Percentiles rank a stretch among this genome's conserved stretches.
These are phyloP conservation scores for Euclidia mi DNA, from an alignment of 2,888 invertebrate genomes.

Conservation along the genomic window DNA sequence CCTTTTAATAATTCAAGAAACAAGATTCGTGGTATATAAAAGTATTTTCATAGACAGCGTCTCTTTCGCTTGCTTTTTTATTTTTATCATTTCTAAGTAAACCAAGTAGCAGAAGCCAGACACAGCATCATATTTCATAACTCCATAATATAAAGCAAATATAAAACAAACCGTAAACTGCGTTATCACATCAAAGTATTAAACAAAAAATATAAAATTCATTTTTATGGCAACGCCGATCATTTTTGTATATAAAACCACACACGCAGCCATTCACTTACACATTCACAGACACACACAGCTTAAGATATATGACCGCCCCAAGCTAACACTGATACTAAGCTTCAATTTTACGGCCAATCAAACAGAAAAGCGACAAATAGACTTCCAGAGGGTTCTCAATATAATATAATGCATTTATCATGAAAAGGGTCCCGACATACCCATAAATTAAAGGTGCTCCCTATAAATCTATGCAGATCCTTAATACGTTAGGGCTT, in stretches of 20 bases:
- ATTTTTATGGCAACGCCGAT: conserved; percentile 3
- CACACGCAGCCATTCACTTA: background rate
- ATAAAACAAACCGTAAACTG: conserved; percentile 2
- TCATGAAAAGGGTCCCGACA: conserved; percentile 47
- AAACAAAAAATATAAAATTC: conserved; percentile 2
- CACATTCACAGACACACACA: background rate
- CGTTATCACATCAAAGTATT: conserved; percentile 1
- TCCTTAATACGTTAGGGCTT: conserved; percentile 51
- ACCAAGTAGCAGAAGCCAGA: background rate
- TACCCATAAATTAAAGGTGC: conserved; percentile 52
- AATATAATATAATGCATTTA: conserved; percentile 53
- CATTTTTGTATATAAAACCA: background rate
- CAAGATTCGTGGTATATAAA: too few relatives aligned
- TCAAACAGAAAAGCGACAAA: conserved; percentile 48
- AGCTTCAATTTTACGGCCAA: conserved; percentile 52
- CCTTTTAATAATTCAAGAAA: too few relatives aligned
- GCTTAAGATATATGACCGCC: conserved; percentile 3
- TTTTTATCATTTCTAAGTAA: too few relatives aligned
- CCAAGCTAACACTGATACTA: conserved; percentile 15
- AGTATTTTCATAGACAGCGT: too few relatives aligned
- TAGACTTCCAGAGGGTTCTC: conserved; percentile 30
- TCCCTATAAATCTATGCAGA: conserved; percentile 52
- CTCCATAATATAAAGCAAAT: background rate
- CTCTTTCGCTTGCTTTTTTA: too few relatives aligned
- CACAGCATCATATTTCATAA: background rate